Conservation (phyloP, 2,797 vertebrate genomes). For the Pantherophis vulpinus region DNA sequence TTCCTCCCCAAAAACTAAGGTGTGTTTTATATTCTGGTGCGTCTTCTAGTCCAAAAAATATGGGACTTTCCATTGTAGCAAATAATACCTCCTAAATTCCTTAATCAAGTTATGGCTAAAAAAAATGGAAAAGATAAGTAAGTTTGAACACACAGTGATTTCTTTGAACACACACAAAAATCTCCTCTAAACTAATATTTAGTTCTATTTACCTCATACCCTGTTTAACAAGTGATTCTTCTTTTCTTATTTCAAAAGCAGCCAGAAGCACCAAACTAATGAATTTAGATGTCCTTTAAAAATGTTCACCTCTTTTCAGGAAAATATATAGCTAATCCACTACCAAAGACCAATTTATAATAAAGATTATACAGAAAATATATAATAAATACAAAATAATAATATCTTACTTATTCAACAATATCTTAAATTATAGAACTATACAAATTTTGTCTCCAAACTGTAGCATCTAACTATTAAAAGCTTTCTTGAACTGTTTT, state of each 20-base stretch:
- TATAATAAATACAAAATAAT: background rate
- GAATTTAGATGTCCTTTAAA: background rate
- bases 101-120: background rate
- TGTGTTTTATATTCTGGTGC: no score
- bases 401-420: background rate
- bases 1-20: no score
- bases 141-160: background rate
- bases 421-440: background rate
- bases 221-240: background rate
- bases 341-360: background rate
- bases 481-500: background rate
- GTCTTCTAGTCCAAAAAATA: no score
- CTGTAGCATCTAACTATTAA: background rate
- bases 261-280: background rate
- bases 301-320: background rate
- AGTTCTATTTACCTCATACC: background rate
- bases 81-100: background rate
- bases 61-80: background rate
- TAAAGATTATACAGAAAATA: background rate
- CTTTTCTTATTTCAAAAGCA: background rate
- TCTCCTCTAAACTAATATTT: background rate
- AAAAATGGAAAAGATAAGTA: background rate
- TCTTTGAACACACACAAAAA: background rate
- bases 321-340: background rate
- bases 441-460: background rate